phyloP scores from a whole-genome alignment of 2,797 vertebrate species.

The Syndactyla subalaris region DNA sequence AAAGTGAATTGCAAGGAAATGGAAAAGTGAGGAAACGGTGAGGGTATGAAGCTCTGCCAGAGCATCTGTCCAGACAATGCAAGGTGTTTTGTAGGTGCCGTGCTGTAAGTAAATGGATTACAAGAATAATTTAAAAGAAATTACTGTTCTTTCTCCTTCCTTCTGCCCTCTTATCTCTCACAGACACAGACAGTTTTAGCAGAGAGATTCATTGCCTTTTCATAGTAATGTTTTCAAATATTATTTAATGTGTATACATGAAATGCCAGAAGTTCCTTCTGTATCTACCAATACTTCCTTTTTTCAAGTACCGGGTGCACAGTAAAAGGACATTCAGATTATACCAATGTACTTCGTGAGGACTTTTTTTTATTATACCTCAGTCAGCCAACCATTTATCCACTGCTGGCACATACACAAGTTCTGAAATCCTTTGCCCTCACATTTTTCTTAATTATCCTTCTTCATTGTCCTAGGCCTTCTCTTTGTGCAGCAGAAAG shows the following conservation, averaged over 20 bases:
- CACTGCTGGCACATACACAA: not conserved
- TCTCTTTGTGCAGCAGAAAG: not conserved
- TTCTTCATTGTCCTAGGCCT: not conserved
- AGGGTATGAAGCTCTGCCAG: not conserved
- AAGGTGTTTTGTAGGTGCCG: not conserved
- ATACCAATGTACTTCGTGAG: not conserved
- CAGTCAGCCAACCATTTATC: not conserved
- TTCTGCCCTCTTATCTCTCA: constrained; percentile 23
- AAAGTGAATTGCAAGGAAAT: not conserved
- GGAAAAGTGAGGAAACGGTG: not conserved
- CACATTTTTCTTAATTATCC: not conserved
- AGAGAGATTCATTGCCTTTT: constrained; percentile 38
- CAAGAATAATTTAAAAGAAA: constrained; percentile 25
- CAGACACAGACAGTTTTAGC: constrained; percentile 19
- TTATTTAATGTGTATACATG: not conserved
- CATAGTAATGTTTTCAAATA: not conserved
- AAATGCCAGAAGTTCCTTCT: not conserved
- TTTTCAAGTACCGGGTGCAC: not conserved
- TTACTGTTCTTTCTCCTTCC: constrained; percentile 12
- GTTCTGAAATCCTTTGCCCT: constrained; percentile 9
- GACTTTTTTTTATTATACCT: not conserved
- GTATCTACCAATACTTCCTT: not conserved
- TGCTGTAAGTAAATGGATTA: constrained; percentile 1
- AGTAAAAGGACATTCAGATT: constrained; percentile 11
- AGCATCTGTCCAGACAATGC: not conserved